These are phyloP conservation scores for Caradrina kadenii DNA, from an alignment of 2,888 invertebrate species.

Conservation along the genomic window DNA sequence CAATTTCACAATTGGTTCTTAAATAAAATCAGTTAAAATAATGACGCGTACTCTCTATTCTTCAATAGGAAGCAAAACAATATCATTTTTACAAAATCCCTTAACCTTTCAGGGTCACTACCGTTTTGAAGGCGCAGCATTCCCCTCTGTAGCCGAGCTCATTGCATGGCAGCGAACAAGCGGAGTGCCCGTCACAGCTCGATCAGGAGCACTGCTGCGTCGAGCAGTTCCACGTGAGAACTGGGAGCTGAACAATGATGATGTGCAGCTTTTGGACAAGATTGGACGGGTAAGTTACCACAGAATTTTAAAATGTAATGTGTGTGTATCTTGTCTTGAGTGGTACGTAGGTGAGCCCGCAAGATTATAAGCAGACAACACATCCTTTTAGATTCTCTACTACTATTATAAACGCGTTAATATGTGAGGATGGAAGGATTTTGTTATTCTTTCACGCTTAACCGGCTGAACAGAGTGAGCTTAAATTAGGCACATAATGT, in stretches of 20 bases:
- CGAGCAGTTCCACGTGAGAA: conserved; percentile 96
- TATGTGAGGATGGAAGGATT: too few species aligned
- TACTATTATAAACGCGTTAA: too few species aligned
- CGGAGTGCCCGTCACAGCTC: conserved; percentile 96
- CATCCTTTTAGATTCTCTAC: too few species aligned
- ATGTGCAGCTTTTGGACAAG: conserved; percentile 97
- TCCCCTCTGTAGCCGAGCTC: conserved; percentile 97
- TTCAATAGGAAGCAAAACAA: neutral
- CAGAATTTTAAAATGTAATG: neutral
- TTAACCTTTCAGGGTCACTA: conserved; percentile 93
- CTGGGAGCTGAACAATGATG: conserved; percentile 99
- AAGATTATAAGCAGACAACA: too few species aligned
- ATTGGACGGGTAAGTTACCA: conserved; percentile 95
- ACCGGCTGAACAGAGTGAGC: too few species aligned
- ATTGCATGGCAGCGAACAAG: conserved; percentile 97
- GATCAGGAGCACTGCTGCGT: conserved; percentile 97
- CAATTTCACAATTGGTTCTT: too few species aligned
- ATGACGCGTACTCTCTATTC: neutral
- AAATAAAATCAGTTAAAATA: neutral
- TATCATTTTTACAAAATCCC: neutral
- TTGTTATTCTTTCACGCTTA: too few species aligned
- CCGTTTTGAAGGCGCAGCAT: conserved; percentile 98
- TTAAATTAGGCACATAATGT: too few species aligned
- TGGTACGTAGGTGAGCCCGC: too few species aligned
- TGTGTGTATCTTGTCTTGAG: too few species aligned